Percentiles rank a stretch among this genome's conserved stretches.
Conservation (phyloP, 2,797 vertebrate species). For the Rhinichthys osculus region DNA sequence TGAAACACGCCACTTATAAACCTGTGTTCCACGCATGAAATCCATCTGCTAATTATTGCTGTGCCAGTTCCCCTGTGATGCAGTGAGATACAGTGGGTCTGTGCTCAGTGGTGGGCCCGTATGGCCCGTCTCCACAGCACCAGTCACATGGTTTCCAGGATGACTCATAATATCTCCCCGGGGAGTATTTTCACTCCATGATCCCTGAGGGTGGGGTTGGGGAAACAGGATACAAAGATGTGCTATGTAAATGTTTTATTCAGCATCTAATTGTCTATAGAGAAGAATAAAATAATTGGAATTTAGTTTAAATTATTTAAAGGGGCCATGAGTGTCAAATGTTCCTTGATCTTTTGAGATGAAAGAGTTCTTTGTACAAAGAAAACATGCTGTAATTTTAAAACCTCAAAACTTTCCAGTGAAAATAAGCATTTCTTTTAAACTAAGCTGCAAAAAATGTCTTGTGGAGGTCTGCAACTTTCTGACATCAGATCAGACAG, state of each 20-base stretch:
- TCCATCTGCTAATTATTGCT: slow-evolving; percentile 55
- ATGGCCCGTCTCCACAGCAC: slow-evolving; percentile 42
- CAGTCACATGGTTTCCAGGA: slow-evolving; percentile 45
- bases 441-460: neutral
- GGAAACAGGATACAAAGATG: slow-evolving; percentile 23
- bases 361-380: neutral
- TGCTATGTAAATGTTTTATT: slow-evolving; percentile 31
- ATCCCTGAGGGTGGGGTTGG: neutral
- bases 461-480: neutral
- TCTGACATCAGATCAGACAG: neutral
- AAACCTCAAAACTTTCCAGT: neutral
- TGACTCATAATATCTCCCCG: slow-evolving; percentile 39
- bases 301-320: slow-evolving; percentile 15
- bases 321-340: neutral
- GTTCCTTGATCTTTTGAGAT: neutral
- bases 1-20: neutral
- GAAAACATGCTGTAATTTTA: neutral
- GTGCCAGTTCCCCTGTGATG: slow-evolving; percentile 46
- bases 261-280: neutral
- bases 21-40: slow-evolving; percentile 22
- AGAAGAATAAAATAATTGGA: neutral
- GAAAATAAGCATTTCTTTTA: neutral
- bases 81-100: slow-evolving; percentile 22
- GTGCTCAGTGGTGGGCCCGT: slow-evolving; percentile 4
- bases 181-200: slow-evolving; percentile 11